Conservation (phyloP, 2,888 invertebrate genomes). For the Trichacis sp. region DNA sequence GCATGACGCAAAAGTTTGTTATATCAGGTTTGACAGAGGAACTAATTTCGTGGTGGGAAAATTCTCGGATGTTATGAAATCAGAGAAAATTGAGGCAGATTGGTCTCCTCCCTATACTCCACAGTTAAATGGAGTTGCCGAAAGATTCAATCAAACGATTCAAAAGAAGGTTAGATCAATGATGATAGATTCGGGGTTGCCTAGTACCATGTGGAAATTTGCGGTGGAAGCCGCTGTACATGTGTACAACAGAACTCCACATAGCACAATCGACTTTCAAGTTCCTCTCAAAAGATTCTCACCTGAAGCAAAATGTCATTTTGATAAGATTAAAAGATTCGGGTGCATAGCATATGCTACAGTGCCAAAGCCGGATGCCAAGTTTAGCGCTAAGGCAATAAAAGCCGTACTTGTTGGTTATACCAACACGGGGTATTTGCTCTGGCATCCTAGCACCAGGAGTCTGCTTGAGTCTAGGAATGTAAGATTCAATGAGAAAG, state of each 20-base stretch:
- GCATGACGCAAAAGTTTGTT: no score
- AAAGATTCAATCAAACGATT: no score
- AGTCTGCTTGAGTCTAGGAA: constrained; percentile 20
- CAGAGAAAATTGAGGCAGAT: no score
- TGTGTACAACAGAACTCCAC: constrained; percentile 35
- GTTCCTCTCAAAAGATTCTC: constrained; percentile 22
- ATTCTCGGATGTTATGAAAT: no score
- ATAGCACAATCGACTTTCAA: constrained; percentile 21
- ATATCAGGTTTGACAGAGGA: no score
- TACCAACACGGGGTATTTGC: constrained; percentile 35
- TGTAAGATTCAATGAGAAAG: constrained; percentile 20
- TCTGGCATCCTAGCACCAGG: constrained; percentile 32
- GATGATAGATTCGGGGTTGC: constrained; percentile 28
- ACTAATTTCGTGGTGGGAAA: no score
- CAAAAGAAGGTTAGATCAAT: constrained; percentile 24
- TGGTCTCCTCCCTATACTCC: no score
- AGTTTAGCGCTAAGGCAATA: constrained; percentile 21
- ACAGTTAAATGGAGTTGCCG: no score
- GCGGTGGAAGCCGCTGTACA: constrained; percentile 38
- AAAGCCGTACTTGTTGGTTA: constrained; percentile 26
- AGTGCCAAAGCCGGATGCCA: constrained; percentile 14
- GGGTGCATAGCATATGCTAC: constrained; percentile 31
- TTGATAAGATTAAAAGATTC: constrained; percentile 26
- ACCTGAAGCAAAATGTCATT: constrained; percentile 19
- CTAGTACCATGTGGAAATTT: constrained; percentile 35